These are phyloP conservation scores for Miichthys miiuy DNA, from an alignment of 2,797 vertebrate genomes.

Conservation along the genomic window DNA sequence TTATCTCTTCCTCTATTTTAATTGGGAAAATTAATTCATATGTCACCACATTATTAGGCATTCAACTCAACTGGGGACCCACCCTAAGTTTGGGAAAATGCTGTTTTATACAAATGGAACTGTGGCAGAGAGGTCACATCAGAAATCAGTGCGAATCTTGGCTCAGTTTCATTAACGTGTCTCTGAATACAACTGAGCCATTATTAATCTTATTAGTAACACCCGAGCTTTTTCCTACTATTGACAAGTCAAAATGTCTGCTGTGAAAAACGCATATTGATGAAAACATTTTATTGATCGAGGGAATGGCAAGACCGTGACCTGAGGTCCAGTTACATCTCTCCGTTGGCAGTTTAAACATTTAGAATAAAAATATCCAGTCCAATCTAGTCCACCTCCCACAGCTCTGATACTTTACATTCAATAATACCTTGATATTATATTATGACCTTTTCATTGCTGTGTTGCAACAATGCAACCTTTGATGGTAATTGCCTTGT, in stretches of 20 bases:
- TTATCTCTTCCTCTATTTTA: too few species aligned
- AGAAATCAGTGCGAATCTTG: background rate
- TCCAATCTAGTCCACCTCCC: conserved; percentile 2
- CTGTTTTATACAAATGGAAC: background rate
- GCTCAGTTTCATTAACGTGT: background rate
- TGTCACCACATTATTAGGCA: too few species aligned
- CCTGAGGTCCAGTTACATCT: background rate
- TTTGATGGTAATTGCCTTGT: background rate
- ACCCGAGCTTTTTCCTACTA: background rate
- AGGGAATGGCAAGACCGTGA: background rate
- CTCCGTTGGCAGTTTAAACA: background rate
- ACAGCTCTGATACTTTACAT: too few species aligned
- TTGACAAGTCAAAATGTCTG: conserved; percentile 1
- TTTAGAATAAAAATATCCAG: background rate
- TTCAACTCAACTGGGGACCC: too few species aligned
- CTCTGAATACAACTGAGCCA: background rate
- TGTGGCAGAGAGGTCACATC: background rate
- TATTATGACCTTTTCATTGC: background rate
- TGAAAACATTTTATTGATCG: conserved; percentile 3
- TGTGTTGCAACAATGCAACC: background rate
- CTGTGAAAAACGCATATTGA: background rate
- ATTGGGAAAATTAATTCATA: too few species aligned
- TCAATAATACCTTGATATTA: background rate
- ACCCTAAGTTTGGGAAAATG: too few species aligned
- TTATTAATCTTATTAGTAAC: background rate